Base-by-base conservation (phyloP, 2,113 vertebrate genomes). In the Alosa alosa region DNA sequence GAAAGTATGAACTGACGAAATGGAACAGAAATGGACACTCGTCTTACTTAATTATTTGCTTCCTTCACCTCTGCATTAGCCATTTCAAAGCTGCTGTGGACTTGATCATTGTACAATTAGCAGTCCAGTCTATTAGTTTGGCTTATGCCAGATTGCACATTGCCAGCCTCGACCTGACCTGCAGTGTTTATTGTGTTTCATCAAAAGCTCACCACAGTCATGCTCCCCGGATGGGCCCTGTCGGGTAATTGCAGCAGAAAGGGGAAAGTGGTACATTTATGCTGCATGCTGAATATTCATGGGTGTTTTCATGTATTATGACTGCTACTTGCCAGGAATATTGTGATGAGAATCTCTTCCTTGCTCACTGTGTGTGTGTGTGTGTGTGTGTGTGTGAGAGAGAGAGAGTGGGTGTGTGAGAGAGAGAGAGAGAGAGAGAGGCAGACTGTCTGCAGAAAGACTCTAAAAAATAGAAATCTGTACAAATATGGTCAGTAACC, bases 1-100 rank as follows among this genome's bases (percentile, higher is more conserved):
- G 85, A 85, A 84, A 86, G 83, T 50, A 81, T 84, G 83, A 50
- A 84, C 84, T 84, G 84, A 41, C 86, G 75, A 78, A 86, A 90
- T 83, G 81, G 82, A 84, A 64, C 44, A 50, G 64, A 82, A 84
- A 87, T 72, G 64, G 86, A 57, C 64, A 39, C 52, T 81, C 57
- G 45, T 31, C 25, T 25, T 81, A 84, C 82, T 84, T 84, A 82
- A 83, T 25, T 60, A n/a, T n/a, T 52, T 83, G 50, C 81, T 46
- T 86, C 22, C 8, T 81, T 46, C 20, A 39, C 17, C 47, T 84
- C 25, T 41, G 41, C 60, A 9, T 84, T 41, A 36, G 25, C 72
- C 13, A 3, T 36, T 45, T 84, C 36, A 15, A 31, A 17, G 45
- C 9, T 41, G 84, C 68, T 20, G 13, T 50, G 10, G 13, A 31